Percentiles rank a stretch among this genome's conserved stretches.
phyloP scores from a whole-genome alignment of 2,113 vertebrate genomes.

The Tamias sibiricus region DNA sequence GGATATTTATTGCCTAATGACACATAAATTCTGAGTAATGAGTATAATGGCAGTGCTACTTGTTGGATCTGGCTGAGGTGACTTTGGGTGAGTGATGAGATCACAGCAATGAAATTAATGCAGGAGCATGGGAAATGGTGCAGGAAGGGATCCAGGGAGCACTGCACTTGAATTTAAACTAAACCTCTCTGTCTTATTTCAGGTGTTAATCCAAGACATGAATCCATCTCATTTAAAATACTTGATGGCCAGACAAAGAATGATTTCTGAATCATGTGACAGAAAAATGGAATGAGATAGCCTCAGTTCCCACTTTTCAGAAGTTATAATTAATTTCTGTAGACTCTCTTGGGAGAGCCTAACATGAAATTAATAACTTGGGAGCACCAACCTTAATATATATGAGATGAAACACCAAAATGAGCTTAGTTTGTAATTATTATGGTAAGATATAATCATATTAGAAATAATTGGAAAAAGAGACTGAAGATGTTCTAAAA shows the following conservation, averaged over 20 bases:
- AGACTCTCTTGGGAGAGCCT: neutral
- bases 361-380: neutral
- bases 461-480: neutral
- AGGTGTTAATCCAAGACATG: neutral
- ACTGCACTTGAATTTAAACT: neutral
- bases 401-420: neutral
- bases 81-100: conserved; percentile 4
- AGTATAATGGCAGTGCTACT: neutral
- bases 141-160: neutral
- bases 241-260: neutral
- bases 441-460: neutral
- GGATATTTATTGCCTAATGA: neutral
- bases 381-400: neutral
- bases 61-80: conserved; percentile 9
- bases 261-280: neutral
- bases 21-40: neutral
- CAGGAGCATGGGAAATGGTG: neutral
- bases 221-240: neutral
- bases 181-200: neutral
- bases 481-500: neutral
- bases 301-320: neutral
- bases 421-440: conserved; percentile 1
- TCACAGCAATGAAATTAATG: neutral
- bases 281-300: neutral
- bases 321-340: conserved; percentile 23